Evolutionary conservation across 2,797 vertebrate species (phyloP).

Genomic region (Delichon dasypus): DNA sequence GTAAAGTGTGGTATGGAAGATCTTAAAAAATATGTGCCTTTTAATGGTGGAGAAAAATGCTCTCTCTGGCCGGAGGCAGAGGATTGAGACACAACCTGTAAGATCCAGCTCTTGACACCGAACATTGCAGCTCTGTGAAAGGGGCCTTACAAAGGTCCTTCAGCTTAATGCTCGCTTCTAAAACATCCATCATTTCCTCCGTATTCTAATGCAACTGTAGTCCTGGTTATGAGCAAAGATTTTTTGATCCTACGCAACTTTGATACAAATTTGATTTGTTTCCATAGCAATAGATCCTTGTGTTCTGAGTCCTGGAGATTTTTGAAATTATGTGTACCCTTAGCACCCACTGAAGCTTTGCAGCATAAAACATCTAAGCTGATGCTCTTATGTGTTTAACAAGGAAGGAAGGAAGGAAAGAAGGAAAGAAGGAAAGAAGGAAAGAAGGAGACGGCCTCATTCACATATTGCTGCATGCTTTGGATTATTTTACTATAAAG

Average conservation of each 20-base stretch:
- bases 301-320: constrained; percentile 55
- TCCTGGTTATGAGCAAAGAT: constrained; percentile 61
- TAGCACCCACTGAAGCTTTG: constrained; percentile 35
- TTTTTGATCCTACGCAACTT: constrained; percentile 67
- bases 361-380: constrained; percentile 21
- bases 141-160: constrained; percentile 36
- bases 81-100: constrained; percentile 3
- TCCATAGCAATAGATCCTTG: constrained; percentile 69
- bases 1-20: constrained; percentile 74
- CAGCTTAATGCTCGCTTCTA: neutral
- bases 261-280: constrained; percentile 68
- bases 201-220: constrained; percentile 65
- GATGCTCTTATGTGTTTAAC: neutral
- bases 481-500: neutral
- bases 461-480: neutral
- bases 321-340: constrained; percentile 33
- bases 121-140: constrained; percentile 43
- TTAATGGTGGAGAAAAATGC: constrained; percentile 65
- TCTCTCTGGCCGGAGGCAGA: constrained; percentile 8
- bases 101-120: constrained; percentile 38
- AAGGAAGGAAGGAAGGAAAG: no score
- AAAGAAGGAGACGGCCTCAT: neutral
- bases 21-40: constrained; percentile 70
- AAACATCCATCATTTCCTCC: constrained; percentile 59
- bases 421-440: no score